Evolutionary conservation across 2,888 invertebrate genomes (phyloP).

Genomic region (Plebejus anna): DNA sequence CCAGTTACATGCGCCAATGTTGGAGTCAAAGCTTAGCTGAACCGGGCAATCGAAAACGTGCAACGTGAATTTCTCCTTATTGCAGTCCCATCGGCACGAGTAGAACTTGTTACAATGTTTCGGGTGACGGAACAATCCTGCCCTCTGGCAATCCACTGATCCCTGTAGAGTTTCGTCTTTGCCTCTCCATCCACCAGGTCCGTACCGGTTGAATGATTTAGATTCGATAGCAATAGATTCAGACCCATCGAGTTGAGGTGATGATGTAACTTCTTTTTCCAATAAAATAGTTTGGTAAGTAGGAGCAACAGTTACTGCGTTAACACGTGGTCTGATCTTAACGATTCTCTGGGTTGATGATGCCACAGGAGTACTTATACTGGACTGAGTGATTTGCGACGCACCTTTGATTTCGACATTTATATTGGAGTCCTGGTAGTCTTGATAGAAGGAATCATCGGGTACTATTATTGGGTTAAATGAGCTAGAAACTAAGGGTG

Average conservation of each 20-base stretch:
- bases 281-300: slow-evolving; percentile 65
- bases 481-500: slow-evolving; percentile 60
- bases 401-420: slow-evolving; percentile 52
- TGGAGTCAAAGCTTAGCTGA: slow-evolving; percentile 87
- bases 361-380: slow-evolving; percentile 56
- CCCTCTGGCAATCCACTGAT: slow-evolving; percentile 81
- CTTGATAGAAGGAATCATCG: slow-evolving; percentile 72
- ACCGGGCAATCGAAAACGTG: slow-evolving; percentile 89
- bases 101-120: slow-evolving; percentile 91
- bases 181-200: slow-evolving; percentile 81
- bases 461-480: slow-evolving; percentile 74
- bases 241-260: slow-evolving; percentile 44
- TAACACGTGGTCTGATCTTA: slow-evolving; percentile 59
- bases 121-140: slow-evolving; percentile 84
- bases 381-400: slow-evolving; percentile 54
- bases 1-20: slow-evolving; percentile 89
- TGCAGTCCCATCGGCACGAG: slow-evolving; percentile 89
- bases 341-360: slow-evolving; percentile 57
- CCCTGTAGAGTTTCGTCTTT: slow-evolving; percentile 81
- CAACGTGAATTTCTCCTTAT: slow-evolving; percentile 86
- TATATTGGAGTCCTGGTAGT: slow-evolving; percentile 57
- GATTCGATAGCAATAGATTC: slow-evolving; percentile 52
- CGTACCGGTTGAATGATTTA: slow-evolving; percentile 80
- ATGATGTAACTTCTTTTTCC: slow-evolving; percentile 58
- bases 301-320: slow-evolving; percentile 65